phyloP scores from a whole-genome alignment of 2,113 vertebrate genomes.

The Puntigrus tetrazona region DNA sequence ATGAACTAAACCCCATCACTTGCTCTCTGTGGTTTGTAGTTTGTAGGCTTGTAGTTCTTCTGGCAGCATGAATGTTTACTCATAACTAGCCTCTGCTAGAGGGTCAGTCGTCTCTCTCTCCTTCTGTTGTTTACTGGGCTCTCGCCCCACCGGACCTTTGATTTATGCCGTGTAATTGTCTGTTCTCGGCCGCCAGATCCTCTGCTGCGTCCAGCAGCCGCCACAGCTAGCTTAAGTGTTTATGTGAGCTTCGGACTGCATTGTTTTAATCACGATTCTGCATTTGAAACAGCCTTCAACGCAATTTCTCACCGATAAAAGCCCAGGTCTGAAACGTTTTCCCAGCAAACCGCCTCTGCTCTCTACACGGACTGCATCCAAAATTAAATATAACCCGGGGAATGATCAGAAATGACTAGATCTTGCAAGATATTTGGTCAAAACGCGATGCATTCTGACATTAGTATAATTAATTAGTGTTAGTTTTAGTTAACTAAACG shows the following conservation, averaged over 20 bases:
- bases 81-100: not conserved
- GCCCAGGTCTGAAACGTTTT: not conserved
- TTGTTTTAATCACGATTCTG: not conserved
- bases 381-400: not conserved
- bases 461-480: not conserved
- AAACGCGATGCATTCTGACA: not conserved
- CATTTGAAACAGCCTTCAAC: not conserved
- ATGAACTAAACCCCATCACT: not conserved
- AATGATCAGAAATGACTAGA: not conserved
- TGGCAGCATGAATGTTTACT: not conserved
- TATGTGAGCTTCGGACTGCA: not conserved
- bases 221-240: not conserved
- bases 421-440: not conserved
- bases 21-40: not conserved
- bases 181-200: not conserved
- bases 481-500: not conserved
- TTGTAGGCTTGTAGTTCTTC: not conserved
- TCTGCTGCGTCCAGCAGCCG: not conserved
- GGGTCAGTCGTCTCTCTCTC: not conserved
- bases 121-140: conserved; percentile 2
- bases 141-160: not conserved
- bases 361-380: not conserved
- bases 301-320: not conserved
- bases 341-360: not conserved
- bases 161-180: conserved; percentile 7